phyloP scores from a whole-genome alignment of 2,113 vertebrate species.

The Labeo rohita region DNA sequence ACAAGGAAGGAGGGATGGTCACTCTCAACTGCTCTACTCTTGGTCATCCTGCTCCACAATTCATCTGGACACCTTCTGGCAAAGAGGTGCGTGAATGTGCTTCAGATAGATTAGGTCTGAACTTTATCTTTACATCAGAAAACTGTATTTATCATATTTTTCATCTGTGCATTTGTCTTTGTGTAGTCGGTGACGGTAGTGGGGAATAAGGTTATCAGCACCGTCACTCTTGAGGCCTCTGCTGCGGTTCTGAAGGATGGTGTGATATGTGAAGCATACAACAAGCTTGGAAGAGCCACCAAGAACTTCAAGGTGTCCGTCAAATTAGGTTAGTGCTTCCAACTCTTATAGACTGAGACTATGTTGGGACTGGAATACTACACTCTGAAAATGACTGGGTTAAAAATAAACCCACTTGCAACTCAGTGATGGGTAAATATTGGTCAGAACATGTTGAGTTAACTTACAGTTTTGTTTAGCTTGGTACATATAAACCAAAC shows the following conservation, averaged over 20 bases:
- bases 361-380: not conserved
- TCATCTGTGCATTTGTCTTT: constrained; percentile 26
- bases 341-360: not conserved
- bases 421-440: not conserved
- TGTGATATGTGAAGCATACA: constrained; percentile 76
- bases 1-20: constrained; percentile 57
- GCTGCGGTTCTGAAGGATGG: constrained; percentile 72
- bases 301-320: constrained; percentile 68
- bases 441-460: not conserved
- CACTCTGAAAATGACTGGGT: not conserved
- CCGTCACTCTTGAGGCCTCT: constrained; percentile 74
- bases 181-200: constrained; percentile 66
- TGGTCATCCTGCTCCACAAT: constrained; percentile 72
- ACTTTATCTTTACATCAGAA: not conserved
- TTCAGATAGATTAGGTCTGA: not conserved
- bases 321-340: constrained; percentile 53
- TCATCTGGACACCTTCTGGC: constrained; percentile 73
- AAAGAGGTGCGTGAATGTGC: constrained; percentile 64
- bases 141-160: not conserved
- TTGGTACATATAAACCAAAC: not conserved
- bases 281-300: constrained; percentile 67
- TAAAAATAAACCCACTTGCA: not conserved
- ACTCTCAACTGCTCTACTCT: constrained; percentile 70
- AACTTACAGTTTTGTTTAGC: not conserved
- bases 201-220: constrained; percentile 76